Evolutionary conservation across 2,113 vertebrate species (phyloP).

Genomic region (Terrapene triunguis): DNA sequence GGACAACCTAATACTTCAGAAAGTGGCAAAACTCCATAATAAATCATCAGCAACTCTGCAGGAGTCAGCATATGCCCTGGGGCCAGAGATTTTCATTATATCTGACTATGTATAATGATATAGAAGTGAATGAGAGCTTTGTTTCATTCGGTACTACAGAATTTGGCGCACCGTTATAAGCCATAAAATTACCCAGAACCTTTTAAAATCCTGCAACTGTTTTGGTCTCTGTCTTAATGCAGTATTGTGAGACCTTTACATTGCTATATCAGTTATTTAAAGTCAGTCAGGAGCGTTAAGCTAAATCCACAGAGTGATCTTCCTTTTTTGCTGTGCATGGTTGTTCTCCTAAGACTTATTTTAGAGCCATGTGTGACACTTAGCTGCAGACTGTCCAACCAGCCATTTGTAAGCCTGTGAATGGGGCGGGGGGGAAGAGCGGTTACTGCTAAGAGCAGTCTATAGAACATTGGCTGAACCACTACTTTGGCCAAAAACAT

Average conservation of each 20-base stretch:
- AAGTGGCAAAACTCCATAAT: neutral
- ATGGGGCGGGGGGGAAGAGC: accelerated
- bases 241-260: neutral
- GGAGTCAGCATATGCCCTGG: neutral
- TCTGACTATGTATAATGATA: neutral
- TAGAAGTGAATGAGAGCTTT: neutral
- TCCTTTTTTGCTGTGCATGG: neutral
- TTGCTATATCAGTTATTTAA: neutral
- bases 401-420: neutral
- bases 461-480: accelerated
- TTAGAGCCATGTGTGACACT: neutral
- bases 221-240: neutral
- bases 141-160: neutral
- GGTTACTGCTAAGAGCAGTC: neutral
- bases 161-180: neutral
- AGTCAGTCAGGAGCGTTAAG: neutral
- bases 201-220: neutral
- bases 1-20: neutral
- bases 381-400: neutral
- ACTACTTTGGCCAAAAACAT: accelerated
- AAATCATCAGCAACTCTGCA: neutral
- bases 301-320: neutral
- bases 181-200: neutral
- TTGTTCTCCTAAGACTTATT: neutral
- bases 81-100: neutral